These are phyloP conservation scores for Phoxinus dragarum DNA, from an alignment of 2,797 vertebrate genomes.

Conservation along the genomic window DNA sequence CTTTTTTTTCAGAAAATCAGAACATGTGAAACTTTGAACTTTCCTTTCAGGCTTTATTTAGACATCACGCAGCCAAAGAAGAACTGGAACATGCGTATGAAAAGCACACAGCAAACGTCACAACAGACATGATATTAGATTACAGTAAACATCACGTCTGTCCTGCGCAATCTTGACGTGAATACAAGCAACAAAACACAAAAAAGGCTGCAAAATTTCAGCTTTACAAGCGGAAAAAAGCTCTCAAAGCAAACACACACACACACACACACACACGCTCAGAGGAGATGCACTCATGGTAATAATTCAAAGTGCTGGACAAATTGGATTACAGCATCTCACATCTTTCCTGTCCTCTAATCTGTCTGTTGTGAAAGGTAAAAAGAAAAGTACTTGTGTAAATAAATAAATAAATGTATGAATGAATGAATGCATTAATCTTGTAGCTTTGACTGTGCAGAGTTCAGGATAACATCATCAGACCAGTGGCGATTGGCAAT, in stretches of 20 bases:
- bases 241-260: conserved; percentile 8
- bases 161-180: neutral
- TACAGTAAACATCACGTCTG: neutral
- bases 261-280: neutral
- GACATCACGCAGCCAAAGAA: neutral
- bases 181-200: conserved; percentile 16
- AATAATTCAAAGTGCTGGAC: conserved; percentile 36
- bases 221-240: conserved; percentile 20
- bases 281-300: neutral
- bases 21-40: conserved; percentile 35
- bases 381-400: conserved; percentile 25
- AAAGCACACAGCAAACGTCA: conserved; percentile 11
- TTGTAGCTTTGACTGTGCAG: conserved; percentile 23
- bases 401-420: conserved; percentile 24
- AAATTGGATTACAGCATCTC: conserved; percentile 25
- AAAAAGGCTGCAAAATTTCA: conserved; percentile 3
- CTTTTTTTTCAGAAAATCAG: conserved; percentile 22
- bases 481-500: neutral
- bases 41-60: conserved; percentile 32
- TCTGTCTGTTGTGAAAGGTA: conserved; percentile 36
- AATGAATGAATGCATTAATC: conserved; percentile 32
- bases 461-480: conserved; percentile 8
- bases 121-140: conserved; percentile 17
- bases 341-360: conserved; percentile 33
- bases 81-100: neutral